phyloP scores from a whole-genome alignment of 2,797 vertebrate genomes.

The Darevskia mixta region DNA sequence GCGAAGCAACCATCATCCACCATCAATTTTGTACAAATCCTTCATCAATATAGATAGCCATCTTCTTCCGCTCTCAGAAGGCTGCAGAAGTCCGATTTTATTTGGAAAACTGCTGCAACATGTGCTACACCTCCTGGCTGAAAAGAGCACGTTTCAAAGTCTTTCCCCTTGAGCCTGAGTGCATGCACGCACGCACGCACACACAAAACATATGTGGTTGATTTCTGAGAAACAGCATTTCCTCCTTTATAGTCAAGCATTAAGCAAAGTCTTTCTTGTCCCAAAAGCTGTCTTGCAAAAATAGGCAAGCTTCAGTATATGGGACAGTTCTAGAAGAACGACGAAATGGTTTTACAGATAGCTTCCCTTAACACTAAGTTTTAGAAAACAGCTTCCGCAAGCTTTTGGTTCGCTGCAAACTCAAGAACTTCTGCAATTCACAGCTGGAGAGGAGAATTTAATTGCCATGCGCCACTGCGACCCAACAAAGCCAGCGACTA shows the following conservation, averaged over 20 bases:
- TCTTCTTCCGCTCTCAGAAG: neutral
- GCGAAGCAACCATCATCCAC: neutral
- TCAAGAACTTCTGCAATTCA: neutral
- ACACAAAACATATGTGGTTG: constrained; percentile 32
- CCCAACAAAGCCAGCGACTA: neutral
- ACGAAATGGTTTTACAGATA: constrained; percentile 3
- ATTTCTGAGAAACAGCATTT: constrained; percentile 42
- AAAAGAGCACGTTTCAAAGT: constrained; percentile 38
- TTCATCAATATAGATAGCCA: neutral
- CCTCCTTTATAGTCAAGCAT: constrained; percentile 1
- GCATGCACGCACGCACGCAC: neutral
- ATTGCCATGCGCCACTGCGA: neutral
- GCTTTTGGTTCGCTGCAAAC: neutral
- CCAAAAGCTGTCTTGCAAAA: constrained; percentile 13
- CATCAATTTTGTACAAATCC: neutral
- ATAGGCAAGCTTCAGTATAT: no score
- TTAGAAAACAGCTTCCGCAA: neutral
- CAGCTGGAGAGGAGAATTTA: neutral
- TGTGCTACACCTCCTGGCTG: constrained; percentile 47
- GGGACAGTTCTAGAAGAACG: constrained; percentile 16
- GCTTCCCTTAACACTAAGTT: neutral
- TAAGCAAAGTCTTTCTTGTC: constrained; percentile 28
- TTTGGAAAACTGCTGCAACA: constrained; percentile 39
- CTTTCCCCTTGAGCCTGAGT: constrained; percentile 38
- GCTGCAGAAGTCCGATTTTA: constrained; percentile 47